Evolutionary conservation across 2,888 invertebrate genomes (phyloP).

Genomic region (Deilephila elpenor): DNA sequence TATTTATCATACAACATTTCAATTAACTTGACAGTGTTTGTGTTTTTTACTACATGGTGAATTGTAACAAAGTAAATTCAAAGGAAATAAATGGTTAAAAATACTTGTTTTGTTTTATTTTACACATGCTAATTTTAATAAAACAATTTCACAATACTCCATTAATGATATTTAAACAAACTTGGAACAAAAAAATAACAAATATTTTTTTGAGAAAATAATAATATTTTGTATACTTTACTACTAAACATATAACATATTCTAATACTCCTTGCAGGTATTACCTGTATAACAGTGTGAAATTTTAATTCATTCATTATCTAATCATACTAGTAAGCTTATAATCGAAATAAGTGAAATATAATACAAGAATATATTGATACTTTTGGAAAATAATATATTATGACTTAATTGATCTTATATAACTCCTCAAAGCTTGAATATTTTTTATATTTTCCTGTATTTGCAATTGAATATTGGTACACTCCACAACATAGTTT

Average conservation of each 20-base stretch:
- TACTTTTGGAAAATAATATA: background rate
- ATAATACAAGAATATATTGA: background rate
- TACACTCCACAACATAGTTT: slow-evolving; percentile 87
- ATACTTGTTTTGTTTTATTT: slow-evolving; percentile 1
- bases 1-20: too few relatives aligned
- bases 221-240: too few relatives aligned
- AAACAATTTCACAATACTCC: background rate
- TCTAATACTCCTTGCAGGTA: too few relatives aligned
- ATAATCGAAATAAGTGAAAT: background rate
- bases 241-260: too few relatives aligned
- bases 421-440: slow-evolving; percentile 59
- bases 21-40: too few relatives aligned
- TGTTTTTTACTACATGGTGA: too few relatives aligned
- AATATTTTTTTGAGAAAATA: too few relatives aligned
- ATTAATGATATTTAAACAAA: background rate
- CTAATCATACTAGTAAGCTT: background rate
- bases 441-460: slow-evolving; percentile 63
- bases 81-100: slow-evolving; percentile 13
- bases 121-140: background rate
- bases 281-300: too few relatives aligned
- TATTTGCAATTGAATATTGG: slow-evolving; percentile 88
- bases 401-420: slow-evolving; percentile 39
- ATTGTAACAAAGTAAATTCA: background rate
- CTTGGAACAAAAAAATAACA: too few relatives aligned
- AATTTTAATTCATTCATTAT: background rate